Evolutionary conservation across 1,140 invertebrate species (phyloP).

Genomic region (Hypothenemus hampei): DNA sequence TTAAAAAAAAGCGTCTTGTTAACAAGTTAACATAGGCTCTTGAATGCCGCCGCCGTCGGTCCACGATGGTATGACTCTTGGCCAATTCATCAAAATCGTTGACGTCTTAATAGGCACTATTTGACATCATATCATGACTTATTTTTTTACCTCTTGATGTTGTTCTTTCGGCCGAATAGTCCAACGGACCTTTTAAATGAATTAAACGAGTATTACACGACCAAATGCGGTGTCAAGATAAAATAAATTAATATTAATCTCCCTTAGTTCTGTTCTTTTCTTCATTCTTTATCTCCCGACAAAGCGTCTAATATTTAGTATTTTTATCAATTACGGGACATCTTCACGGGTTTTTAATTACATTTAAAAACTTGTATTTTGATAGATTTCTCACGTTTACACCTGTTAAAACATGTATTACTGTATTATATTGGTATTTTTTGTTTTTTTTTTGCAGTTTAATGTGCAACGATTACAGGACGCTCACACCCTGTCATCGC

Average conservation of each 20-base stretch:
- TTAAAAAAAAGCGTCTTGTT: slow-evolving; percentile 18
- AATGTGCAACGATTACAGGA: slow-evolving; percentile 43
- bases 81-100: slow-evolving; percentile 28
- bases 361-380: too few species aligned
- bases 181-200: slow-evolving; percentile 24
- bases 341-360: too few species aligned
- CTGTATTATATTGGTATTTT: background rate
- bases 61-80: slow-evolving; percentile 16
- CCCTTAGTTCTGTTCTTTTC: slow-evolving; percentile 11
- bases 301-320: slow-evolving; percentile 26
- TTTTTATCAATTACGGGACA: too few species aligned
- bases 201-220: slow-evolving; percentile 28
- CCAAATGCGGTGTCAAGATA: slow-evolving; percentile 27
- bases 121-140: slow-evolving; percentile 30
- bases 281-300: slow-evolving; percentile 23
- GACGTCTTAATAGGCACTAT: slow-evolving; percentile 31
- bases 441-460: slow-evolving; percentile 37
- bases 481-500: slow-evolving; percentile 38
- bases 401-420: too few species aligned
- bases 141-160: too few species aligned
- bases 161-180: slow-evolving; percentile 12
- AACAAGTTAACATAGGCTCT: slow-evolving; percentile 28
- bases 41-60: slow-evolving; percentile 6
- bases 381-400: too few species aligned
- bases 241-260: slow-evolving; percentile 33